These are phyloP conservation scores for Pemphredon lugubris DNA, from an alignment of 2,888 invertebrate genomes.

Conservation along the genomic window DNA sequence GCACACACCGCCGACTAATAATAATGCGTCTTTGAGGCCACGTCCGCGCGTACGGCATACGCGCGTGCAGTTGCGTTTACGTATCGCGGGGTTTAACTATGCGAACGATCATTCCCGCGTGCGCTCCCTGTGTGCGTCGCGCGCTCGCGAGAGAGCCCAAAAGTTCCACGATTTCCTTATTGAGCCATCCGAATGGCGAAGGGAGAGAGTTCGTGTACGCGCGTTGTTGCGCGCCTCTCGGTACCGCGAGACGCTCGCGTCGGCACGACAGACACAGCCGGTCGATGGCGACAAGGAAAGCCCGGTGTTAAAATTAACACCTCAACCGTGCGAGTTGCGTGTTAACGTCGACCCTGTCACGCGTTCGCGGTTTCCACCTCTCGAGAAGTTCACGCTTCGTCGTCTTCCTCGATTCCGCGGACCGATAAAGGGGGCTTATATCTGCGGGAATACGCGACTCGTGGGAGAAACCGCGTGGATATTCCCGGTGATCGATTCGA, in stretches of 20 bases:
- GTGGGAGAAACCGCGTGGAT: too few species aligned
- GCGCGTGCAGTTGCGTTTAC: neutral
- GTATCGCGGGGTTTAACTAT: too few species aligned
- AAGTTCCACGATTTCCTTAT: constrained; percentile 40
- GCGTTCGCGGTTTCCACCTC: neutral
- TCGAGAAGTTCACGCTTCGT: too few species aligned
- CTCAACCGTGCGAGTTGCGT: constrained; percentile 31
- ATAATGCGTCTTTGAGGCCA: constrained; percentile 47
- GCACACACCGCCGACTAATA: constrained; percentile 45
- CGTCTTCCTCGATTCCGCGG: too few species aligned
- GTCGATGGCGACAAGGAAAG: constrained; percentile 41
- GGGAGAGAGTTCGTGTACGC: too few species aligned
- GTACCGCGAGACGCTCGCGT: constrained; percentile 38
- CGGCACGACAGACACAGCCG: constrained; percentile 37
- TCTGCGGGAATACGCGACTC: too few species aligned
- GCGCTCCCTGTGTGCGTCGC: neutral
- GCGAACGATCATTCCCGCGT: neutral
- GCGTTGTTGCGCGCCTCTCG: too few species aligned
- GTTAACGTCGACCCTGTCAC: neutral
- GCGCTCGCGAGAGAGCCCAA: constrained; percentile 10
- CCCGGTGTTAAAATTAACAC: constrained; percentile 63
- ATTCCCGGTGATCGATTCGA: too few species aligned
- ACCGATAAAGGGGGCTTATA: too few species aligned
- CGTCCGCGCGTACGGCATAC: constrained; percentile 12
- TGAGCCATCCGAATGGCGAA: constrained; percentile 48